Evolutionary conservation across 2,797 vertebrate genomes (phyloP), one percentile per base, ranked within the genome.

Genomic region (Ciconia nigra): DNA sequence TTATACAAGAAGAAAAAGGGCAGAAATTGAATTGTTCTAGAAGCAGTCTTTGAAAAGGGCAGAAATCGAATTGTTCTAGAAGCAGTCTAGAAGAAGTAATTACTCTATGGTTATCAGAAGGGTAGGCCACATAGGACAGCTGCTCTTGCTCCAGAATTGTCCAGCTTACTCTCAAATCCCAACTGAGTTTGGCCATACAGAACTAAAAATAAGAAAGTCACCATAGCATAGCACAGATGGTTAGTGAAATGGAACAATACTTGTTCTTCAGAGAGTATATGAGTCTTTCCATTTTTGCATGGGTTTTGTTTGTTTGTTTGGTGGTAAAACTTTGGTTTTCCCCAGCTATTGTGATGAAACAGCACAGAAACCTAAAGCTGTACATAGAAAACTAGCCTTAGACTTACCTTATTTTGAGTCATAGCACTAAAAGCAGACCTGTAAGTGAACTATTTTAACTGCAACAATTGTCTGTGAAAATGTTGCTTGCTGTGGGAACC

Each of bases 201-300:
- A 93, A 33, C 19, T 26, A 13, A 46, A 29, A 80, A 80, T 28
- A 82, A 6, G 28, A 29, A 85, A 57, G 59, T 35, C 15, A 24
- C 6, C 15, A 47, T 3, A n/a, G 15, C 1, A 4, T 44, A 74
- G 31, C 22, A 58, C 7, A 77, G 51, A 52, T 0, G 2, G 67
- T 22, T 37, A 70, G 5, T n/a, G 15, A 87, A 74, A 66, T 39
- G 35, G 13, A 78, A 31, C 20, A 63, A 15, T 42, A 47, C 1
- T 19, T 58, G 4, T 57, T 29, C 42, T 80, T 90, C 44, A 54
- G 46, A 65, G 14, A 3, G 12, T 21, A 44, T 39, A 37, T 3
- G 5, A 69, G 10, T 65, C 11, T 71, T 65, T 19, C 9, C 3
- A n/a, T n/a, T 61, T 85, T 74, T 87, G 4, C 1, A 4, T 59